These are phyloP conservation scores for Porites rus DNA, from an alignment of 92 coral and sea anemone species.

Conservation along the genomic window DNA sequence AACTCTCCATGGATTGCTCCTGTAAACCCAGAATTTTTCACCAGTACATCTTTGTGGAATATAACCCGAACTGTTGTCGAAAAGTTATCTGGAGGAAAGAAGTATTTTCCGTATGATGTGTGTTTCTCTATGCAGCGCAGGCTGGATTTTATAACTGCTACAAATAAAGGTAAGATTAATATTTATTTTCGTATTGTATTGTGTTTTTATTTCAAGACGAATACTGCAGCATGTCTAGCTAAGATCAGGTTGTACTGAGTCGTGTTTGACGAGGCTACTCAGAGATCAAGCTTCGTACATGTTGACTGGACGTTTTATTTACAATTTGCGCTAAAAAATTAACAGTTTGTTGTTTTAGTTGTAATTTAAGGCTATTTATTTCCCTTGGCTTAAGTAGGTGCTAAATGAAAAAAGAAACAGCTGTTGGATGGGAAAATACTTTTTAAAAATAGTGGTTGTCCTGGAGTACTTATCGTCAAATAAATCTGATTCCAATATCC, in stretches of 20 bases:
- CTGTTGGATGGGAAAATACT: background rate
- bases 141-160: constrained; percentile 80
- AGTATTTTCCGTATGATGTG: constrained; percentile 75
- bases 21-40: constrained; percentile 72
- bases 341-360: background rate
- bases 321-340: background rate
- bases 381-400: background rate
- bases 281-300: background rate
- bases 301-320: background rate
- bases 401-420: background rate
- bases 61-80: constrained; percentile 46
- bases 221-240: too few relatives aligned
- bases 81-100: constrained; percentile 67
- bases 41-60: constrained; percentile 72
- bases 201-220: background rate
- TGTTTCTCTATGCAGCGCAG: constrained; percentile 79
- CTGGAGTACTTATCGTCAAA: background rate
- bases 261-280: too few relatives aligned
- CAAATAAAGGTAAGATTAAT: constrained; percentile 27
- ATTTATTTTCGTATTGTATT: background rate
- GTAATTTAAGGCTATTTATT: background rate
- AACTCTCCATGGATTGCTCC: constrained; percentile 90
- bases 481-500: too few relatives aligned
- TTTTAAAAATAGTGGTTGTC: background rate
- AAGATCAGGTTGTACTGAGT: too few relatives aligned